Conservation (phyloP, 2,113 vertebrate genomes). For the Oreochromis spilurus region DNA sequence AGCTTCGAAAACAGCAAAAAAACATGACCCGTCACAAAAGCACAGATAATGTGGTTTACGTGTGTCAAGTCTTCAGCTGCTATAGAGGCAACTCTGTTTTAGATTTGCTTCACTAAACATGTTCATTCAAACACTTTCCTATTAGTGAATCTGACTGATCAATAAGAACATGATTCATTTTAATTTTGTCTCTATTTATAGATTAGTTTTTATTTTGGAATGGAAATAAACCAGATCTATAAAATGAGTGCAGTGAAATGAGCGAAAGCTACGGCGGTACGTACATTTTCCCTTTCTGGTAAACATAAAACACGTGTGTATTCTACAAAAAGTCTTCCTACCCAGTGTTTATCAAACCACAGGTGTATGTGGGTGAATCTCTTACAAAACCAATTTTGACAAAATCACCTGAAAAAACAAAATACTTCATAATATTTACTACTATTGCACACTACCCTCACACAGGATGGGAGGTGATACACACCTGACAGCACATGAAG, state of each 20-base stretch:
- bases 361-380: neutral
- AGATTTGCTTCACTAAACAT: neutral
- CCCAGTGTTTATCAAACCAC: neutral
- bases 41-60: neutral
- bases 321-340: neutral
- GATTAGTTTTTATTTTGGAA: neutral
- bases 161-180: neutral
- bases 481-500: slow-evolving; percentile 82
- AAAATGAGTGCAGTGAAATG: neutral
- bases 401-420: fast-evolving
- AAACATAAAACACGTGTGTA: neutral
- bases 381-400: fast-evolving
- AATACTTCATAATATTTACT: neutral
- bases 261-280: neutral
- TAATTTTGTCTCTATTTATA: neutral
- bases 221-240: neutral
- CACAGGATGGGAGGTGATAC: neutral
- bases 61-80: neutral
- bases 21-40: neutral
- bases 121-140: neutral
- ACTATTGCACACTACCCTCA: neutral
- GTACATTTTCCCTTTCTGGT: neutral
- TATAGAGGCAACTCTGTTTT: neutral
- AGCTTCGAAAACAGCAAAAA: neutral
- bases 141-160: neutral